Base-by-base conservation (phyloP, 2,888 invertebrate species). In the Sinodicranocentrus sp. region DNA sequence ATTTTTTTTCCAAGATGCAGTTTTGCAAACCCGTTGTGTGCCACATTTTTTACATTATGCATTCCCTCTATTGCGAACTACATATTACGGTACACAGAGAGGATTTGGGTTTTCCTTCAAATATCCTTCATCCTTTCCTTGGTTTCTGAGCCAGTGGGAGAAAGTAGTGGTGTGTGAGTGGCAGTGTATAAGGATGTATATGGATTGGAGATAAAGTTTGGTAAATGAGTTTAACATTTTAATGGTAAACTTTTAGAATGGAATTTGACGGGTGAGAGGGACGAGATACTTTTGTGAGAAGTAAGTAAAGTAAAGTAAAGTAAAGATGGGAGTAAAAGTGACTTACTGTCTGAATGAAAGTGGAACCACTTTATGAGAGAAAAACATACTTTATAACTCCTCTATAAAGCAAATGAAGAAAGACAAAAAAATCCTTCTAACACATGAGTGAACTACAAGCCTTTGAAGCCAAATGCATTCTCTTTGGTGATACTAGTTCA, bases 241-340 rank as follows among this genome's bases (percentile, higher is more conserved):
- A 80, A 73, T 73, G 73, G 73, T 21, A 80, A 80, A 80, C 80
- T 80, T 80, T 80, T 65, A 65, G 80, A 73, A 80, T 80, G 80
- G 73, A 80, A 80, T 80, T 80, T 80, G 80, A 80, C 73, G 80
- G 80, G 72, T 72, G 79, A 73, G 67, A 39, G 70, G 33, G 48
- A 48, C 63, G 71, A 78, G 71, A 57, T 71, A 33, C 54, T 71
- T 61, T 33, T 65, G 15, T 57, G 21, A 17, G 17, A 2, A 48
- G 17, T n/a, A 17, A 1, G 21, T 33, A 61, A 33, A 23, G 33
- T 19, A 25, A 19, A 70, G 23, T 39, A 54, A 73, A 65, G 63
- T 23, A 75, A 75, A 54, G 52, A 75, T 65, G 25, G 63, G 48
- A 63, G 63, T 73, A 44, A 59, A 72, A 52, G 52, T 75, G 75